Evolutionary conservation across 2,113 vertebrate genomes (phyloP).

Genomic region (Willisornis vidua): DNA sequence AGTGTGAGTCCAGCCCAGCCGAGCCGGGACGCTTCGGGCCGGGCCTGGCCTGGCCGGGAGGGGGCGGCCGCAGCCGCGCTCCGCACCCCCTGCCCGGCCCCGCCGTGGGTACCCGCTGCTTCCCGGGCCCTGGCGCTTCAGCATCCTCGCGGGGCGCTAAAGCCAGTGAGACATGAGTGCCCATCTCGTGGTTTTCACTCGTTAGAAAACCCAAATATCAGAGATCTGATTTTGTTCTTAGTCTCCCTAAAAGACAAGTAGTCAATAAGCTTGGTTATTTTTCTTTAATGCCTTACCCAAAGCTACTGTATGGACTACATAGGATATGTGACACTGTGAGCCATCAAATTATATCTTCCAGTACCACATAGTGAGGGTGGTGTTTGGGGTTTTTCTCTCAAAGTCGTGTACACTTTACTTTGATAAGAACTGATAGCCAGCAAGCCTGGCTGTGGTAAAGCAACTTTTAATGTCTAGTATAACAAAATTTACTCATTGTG

Average conservation of each 20-base stretch:
- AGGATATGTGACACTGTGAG: background rate
- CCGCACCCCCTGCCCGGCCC: background rate
- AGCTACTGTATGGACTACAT: background rate
- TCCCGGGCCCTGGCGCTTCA: background rate
- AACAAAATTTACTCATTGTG: background rate
- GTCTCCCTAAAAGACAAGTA: background rate
- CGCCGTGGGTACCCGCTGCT: background rate
- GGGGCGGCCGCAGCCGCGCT: background rate
- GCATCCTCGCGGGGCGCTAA: background rate
- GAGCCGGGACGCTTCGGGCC: background rate
- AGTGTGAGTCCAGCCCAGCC: background rate
- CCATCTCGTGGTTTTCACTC: background rate
- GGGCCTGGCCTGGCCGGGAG: background rate
- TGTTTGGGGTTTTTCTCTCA: fast-evolving
- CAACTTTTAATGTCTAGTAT: background rate
- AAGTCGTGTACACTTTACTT: background rate
- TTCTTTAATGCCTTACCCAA: background rate
- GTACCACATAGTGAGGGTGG: background rate
- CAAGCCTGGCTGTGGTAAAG: background rate
- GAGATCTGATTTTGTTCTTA: background rate
- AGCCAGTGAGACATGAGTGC: background rate
- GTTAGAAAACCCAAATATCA: background rate
- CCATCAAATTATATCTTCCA: background rate
- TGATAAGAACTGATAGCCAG: background rate
- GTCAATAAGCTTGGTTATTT: background rate